Conservation (phyloP, 2,113 vertebrate genomes). For the Rhinopomastus cyanomelas region DNA sequence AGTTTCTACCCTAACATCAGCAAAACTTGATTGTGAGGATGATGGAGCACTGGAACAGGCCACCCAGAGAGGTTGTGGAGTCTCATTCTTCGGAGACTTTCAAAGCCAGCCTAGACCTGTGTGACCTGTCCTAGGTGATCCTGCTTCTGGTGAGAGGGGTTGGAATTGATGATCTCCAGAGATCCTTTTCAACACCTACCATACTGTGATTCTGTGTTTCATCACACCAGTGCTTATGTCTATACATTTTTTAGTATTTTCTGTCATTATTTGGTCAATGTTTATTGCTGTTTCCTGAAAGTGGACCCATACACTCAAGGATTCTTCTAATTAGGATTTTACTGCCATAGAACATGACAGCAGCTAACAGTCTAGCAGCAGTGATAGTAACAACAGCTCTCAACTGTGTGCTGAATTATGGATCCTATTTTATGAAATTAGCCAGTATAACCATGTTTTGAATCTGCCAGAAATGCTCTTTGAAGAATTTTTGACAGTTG, state of each 20-base stretch:
- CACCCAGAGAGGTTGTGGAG: too few species aligned
- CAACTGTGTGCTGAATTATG: background rate
- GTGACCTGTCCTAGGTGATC: too few species aligned
- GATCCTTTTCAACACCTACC: too few species aligned
- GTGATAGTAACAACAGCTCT: background rate
- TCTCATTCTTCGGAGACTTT: too few species aligned
- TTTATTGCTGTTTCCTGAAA: background rate
- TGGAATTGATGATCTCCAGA: too few species aligned
- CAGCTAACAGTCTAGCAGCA: background rate
- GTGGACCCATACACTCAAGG: background rate
- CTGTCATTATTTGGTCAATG: background rate
- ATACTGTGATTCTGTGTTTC: too few species aligned
- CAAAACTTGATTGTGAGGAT: too few species aligned
- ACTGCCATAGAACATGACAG: background rate
- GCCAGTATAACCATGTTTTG: background rate
- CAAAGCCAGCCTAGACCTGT: too few species aligned
- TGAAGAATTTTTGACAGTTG: background rate
- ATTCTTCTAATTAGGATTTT: background rate
- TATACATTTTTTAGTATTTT: background rate
- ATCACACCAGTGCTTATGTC: background rate
- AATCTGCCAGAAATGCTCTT: constrained; percentile 2
- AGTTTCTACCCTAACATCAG: too few species aligned
- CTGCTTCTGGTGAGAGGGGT: too few species aligned
- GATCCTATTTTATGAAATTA: constrained; percentile 16
- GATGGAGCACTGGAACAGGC: too few species aligned